These are phyloP conservation scores for Diadophis punctatus DNA, from an alignment of 2,113 vertebrate species.

Conservation along the genomic window DNA sequence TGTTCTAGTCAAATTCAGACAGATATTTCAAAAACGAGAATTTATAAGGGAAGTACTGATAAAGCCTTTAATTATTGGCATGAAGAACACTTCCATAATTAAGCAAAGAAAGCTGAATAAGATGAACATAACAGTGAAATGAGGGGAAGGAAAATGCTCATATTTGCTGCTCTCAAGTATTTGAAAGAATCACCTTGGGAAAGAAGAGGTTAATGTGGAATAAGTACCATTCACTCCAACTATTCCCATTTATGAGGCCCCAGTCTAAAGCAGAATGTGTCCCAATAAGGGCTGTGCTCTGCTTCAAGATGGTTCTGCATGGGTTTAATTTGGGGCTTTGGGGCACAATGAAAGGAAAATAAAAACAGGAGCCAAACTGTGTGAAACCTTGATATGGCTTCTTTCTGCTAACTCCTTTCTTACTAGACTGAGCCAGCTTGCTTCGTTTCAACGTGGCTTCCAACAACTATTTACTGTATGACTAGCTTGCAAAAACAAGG, in stretches of 20 bases:
- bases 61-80: conserved; percentile 41
- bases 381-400: conserved; percentile 39
- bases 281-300: conserved; percentile 55
- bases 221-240: conserved; percentile 43
- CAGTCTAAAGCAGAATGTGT: conserved; percentile 57
- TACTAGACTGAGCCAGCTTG: conserved; percentile 29
- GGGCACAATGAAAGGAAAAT: conserved; percentile 50
- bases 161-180: conserved; percentile 25
- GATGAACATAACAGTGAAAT: conserved; percentile 13
- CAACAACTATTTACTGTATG: conserved; percentile 36
- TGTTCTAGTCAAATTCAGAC: conserved; percentile 19
- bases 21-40: conserved; percentile 34
- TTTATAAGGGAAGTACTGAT: conserved; percentile 55
- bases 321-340: conserved; percentile 40
- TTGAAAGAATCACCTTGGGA: conserved; percentile 52
- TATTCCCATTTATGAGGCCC: conserved; percentile 39
- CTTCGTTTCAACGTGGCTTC: conserved; percentile 36
- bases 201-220: conserved; percentile 52
- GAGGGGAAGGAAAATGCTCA: conserved; percentile 19
- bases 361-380: conserved; percentile 58
- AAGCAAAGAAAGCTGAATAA: conserved; percentile 47
- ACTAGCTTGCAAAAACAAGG: not conserved
- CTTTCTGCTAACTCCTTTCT: conserved; percentile 8
- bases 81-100: conserved; percentile 31
- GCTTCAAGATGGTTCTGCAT: conserved; percentile 55